Conservation (phyloP, 2,797 vertebrate species). For the Chromis chromis region DNA sequence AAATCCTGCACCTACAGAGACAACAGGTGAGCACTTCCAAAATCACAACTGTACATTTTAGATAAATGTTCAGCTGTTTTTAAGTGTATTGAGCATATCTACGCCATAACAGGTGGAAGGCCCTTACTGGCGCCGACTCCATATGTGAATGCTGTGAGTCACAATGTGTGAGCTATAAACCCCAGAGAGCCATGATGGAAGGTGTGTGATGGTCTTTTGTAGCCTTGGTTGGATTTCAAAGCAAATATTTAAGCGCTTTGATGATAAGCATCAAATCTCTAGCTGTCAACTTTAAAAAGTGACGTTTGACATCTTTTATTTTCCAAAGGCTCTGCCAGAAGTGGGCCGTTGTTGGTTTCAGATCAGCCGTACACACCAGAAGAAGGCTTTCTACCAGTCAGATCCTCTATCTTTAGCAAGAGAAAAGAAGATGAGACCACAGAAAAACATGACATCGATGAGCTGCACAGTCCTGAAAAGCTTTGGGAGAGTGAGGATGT, state of each 20-base stretch:
- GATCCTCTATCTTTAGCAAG: conserved; percentile 17
- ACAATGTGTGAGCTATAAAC: conserved; percentile 69
- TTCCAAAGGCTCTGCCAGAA: conserved; percentile 75
- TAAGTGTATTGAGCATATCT: not conserved
- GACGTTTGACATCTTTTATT: not conserved
- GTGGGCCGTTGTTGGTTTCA: conserved; percentile 64
- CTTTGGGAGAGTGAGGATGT: conserved; percentile 18
- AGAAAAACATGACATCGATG: conserved; percentile 1
- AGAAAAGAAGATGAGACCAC: conserved; percentile 15
- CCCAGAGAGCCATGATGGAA: conserved; percentile 62
- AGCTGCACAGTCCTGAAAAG: conserved; percentile 4
- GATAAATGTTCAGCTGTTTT: not conserved
- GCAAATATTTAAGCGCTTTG: not conserved
- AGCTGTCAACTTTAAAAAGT: conserved; percentile 4
- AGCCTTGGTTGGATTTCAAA: not conserved
- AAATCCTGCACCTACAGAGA: conserved; percentile 81
- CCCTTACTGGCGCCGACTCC: conserved; percentile 71
- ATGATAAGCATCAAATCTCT: not conserved
- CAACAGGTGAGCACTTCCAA: conserved; percentile 53
- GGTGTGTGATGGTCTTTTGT: conserved; percentile 53
- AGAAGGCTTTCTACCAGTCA: conserved; percentile 35
- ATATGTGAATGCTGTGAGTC: conserved; percentile 82
- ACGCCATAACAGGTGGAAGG: conserved; percentile 73
- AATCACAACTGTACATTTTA: not conserved
- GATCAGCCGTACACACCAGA: conserved; percentile 48